Conservation (phyloP, 1,140 invertebrate genomes). For the Theocolax elegans region DNA sequence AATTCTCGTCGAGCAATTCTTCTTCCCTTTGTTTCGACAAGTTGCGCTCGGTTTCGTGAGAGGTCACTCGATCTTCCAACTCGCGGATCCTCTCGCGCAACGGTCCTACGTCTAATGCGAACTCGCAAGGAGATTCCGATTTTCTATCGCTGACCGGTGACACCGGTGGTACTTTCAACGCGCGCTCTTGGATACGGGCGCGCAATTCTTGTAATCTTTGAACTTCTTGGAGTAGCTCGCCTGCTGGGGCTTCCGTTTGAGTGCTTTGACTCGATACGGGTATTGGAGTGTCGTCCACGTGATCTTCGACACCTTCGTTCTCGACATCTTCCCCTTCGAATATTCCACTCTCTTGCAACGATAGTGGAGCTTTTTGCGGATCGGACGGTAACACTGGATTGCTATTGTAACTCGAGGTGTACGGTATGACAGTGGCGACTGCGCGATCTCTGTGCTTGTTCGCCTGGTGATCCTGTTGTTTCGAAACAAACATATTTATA, state of each 20-base stretch:
- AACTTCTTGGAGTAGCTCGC: conserved; percentile 60
- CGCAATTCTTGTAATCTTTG: conserved; percentile 60
- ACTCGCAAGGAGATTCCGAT: conserved; percentile 15
- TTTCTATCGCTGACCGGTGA: conserved; percentile 26
- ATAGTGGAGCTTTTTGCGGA: conserved; percentile 55
- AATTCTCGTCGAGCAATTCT: conserved; percentile 56
- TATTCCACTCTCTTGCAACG: conserved; percentile 69
- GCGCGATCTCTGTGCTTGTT: conserved; percentile 57
- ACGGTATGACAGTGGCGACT: conserved; percentile 61
- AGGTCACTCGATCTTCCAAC: conserved; percentile 51
- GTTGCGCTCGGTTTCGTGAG: conserved; percentile 47
- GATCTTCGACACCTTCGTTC: conserved; percentile 45
- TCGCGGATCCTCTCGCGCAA: conserved; percentile 55
- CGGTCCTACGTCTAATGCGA: conserved; percentile 42
- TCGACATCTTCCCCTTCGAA: conserved; percentile 61
- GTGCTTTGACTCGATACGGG: conserved; percentile 44
- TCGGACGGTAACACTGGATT: conserved; percentile 44
- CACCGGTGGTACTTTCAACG: conserved; percentile 47
- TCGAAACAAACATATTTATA: not conserved
- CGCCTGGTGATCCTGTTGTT: conserved; percentile 48
- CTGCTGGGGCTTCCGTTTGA: conserved; percentile 60
- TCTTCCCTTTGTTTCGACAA: conserved; percentile 54
- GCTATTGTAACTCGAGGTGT: conserved; percentile 48
- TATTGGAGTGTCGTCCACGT: conserved; percentile 51
- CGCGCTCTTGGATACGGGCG: conserved; percentile 59